Evolutionary conservation across 1,140 invertebrate species (phyloP), one percentile per base, ranked within the genome.

Genomic region (Aphidius ervi): DNA sequence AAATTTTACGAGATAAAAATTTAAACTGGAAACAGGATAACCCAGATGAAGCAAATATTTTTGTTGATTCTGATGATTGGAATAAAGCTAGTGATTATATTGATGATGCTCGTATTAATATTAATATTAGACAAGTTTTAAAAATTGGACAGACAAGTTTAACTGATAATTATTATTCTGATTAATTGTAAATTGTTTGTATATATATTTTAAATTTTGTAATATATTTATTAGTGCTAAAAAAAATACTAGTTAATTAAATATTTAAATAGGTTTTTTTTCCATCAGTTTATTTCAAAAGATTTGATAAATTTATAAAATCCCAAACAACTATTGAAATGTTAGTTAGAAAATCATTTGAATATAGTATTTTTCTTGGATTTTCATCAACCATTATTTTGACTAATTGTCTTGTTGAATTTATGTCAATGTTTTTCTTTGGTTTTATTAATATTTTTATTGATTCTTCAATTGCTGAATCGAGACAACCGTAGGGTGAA

Each of bases 81-180:
- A 56, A 66, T 45, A 82, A 81, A 20, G 86, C 84, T 68, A 67
- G 74, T 48, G 65, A 69, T 39, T 90, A 87, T 70, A 73, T 89
- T 42, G 71, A 67, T 9, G 74, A 83, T 68, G 84, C 84, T 6
- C 83, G 90, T 67, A 89, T 92, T 59, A 92, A 92, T 81, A 79
- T 92, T 7, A 92, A 91, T 82, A 82, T 91, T 16, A 79, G 90
- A 70, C 89, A 91, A 78, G 89, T 91, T 20, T 70, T 86, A 53
- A 73, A 71, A 65, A 66, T 74, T 56, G 82, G 79, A 61, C 77
- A 82, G 59, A 65, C 62, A 37, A 62, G 16, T 61, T 55, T 71
- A 65, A 31, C 2, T 31, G 23, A 31, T 31, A 4, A 31, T 31
- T 3, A 31, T 31, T 1, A 65, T 59, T 50, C 54, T 40, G 10